These are phyloP conservation scores for Peromyscus eremicus DNA, from an alignment of 2,797 vertebrate species.

Conservation along the genomic window DNA sequence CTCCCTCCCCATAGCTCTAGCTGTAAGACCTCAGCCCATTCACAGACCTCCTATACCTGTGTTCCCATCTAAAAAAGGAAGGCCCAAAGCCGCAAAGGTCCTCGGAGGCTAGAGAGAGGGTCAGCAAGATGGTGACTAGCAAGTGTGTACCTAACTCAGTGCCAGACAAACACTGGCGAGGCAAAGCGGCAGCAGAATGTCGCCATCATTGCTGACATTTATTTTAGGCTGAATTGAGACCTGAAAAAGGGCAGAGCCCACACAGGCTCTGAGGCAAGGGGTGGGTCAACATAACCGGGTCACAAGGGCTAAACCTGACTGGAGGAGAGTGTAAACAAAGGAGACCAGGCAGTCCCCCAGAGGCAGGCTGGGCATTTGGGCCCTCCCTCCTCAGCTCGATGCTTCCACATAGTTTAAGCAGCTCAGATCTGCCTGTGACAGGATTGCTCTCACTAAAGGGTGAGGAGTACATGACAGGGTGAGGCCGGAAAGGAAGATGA, in stretches of 20 bases:
- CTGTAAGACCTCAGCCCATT: neutral
- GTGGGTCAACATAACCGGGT: fast-evolving
- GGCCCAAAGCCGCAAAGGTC: neutral
- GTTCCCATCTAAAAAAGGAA: neutral
- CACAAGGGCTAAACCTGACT: neutral
- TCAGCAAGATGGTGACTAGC: neutral
- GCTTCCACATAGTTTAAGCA: neutral
- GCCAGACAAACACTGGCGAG: neutral
- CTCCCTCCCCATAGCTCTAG: too few relatives aligned
- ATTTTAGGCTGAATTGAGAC: neutral
- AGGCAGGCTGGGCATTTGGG: neutral
- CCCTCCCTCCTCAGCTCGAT: neutral
- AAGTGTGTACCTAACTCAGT: neutral
- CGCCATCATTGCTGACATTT: neutral
- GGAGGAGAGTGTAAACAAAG: neutral
- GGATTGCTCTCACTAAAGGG: neutral
- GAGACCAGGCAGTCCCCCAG: neutral
- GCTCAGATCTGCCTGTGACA: neutral
- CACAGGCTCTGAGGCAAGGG: neutral
- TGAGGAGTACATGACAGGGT: neutral
- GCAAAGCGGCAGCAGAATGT: neutral
- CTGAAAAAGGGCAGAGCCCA: neutral
- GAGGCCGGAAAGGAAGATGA: fast-evolving
- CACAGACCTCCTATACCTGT: neutral
- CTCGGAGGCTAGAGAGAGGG: neutral